Conservation (phyloP, 2,113 vertebrate species). For the Rhabdornis inornatus region DNA sequence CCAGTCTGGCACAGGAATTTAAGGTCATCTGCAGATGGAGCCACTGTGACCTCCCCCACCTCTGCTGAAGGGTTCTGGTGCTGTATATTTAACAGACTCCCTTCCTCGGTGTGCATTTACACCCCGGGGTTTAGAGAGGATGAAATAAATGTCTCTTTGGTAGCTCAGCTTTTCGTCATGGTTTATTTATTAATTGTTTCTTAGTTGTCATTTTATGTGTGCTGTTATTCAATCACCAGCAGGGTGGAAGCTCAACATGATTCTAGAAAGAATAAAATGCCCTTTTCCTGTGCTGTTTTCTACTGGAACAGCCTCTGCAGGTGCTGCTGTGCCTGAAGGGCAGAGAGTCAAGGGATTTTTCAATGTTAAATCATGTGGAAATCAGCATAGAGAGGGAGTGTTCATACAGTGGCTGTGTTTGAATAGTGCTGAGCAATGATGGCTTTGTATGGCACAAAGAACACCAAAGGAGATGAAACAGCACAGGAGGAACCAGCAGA, state of each 20-base stretch:
- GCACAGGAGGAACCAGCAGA: background rate
- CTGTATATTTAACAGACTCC: background rate
- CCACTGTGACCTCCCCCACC: fast-evolving
- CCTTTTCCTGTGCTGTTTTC: background rate
- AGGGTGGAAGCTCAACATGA: background rate
- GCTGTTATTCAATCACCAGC: background rate
- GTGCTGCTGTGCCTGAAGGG: background rate
- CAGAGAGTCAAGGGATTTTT: background rate
- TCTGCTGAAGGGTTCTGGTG: background rate
- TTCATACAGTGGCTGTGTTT: background rate
- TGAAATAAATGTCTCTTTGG: background rate
- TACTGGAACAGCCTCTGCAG: background rate
- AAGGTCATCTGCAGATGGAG: background rate
- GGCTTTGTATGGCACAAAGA: background rate
- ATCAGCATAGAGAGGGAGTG: background rate
- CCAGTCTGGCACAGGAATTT: background rate
- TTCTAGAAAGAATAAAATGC: background rate
- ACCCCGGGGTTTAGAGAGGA: background rate
- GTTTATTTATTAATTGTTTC: background rate
- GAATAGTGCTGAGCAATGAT: background rate
- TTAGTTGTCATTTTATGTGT: background rate
- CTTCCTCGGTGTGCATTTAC: background rate
- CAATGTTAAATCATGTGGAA: background rate
- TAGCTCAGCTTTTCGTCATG: background rate
- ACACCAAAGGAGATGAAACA: background rate